These are phyloP conservation scores for Phrynosoma platyrhinos DNA, from an alignment of 2,113 vertebrate species.

Conservation along the genomic window DNA sequence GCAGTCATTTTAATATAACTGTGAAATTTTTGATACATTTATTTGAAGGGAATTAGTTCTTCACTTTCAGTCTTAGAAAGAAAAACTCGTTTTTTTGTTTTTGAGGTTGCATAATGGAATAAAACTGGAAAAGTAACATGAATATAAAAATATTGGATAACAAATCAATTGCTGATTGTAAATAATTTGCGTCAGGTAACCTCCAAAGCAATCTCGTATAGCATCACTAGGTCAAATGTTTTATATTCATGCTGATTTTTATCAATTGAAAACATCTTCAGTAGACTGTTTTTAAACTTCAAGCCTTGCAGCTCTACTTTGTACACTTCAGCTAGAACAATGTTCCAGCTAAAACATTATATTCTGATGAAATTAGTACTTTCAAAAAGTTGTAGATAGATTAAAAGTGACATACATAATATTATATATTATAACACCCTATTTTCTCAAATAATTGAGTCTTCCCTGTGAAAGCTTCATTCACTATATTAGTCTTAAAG, in stretches of 20 bases:
- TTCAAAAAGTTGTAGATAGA: not conserved
- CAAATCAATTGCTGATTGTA: not conserved
- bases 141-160: not conserved
- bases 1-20: not conserved
- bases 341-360: not conserved
- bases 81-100: not conserved
- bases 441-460: not conserved
- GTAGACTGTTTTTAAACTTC: not conserved
- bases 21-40: not conserved
- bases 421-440: not conserved
- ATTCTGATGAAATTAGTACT: not conserved
- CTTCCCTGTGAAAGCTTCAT: not conserved
- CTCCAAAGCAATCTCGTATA: not conserved
- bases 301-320: not conserved
- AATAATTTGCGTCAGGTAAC: not conserved
- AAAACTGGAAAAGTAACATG: not conserved
- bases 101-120: not conserved
- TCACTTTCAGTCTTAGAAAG: not conserved
- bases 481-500: not conserved
- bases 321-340: not conserved
- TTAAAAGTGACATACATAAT: not conserved
- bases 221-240: not conserved
- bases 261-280: not conserved
- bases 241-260: slow-evolving; percentile 8
- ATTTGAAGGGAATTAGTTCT: not conserved